Conservation (phyloP, 2,113 vertebrate species). For the Rhinopomastus cyanomelas region DNA sequence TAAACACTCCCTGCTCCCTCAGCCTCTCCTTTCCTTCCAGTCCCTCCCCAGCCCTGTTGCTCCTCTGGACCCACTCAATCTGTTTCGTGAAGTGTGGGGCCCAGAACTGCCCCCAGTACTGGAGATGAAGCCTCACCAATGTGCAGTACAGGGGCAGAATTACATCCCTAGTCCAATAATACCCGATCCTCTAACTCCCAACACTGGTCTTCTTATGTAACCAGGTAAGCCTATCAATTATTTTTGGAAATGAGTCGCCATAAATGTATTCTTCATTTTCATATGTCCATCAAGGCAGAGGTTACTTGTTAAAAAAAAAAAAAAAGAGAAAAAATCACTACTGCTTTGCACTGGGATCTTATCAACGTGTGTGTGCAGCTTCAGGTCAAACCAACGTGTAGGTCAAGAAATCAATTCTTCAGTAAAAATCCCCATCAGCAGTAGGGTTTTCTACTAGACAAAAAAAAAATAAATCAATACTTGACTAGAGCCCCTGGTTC, state of each 20-base stretch:
- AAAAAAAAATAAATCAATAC: neutral
- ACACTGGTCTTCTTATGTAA: neutral
- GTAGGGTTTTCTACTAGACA: neutral
- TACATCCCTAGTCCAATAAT: too few species aligned
- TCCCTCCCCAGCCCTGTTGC: too few species aligned
- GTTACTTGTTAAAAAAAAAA: neutral
- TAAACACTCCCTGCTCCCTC: too few species aligned
- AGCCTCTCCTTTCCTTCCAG: too few species aligned
- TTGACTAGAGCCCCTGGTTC: neutral
- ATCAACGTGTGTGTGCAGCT: neutral
- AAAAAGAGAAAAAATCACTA: fast-evolving
- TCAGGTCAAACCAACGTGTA: neutral
- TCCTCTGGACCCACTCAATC: too few species aligned
- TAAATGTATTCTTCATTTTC: neutral
- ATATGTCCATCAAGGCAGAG: neutral
- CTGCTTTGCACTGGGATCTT: neutral
- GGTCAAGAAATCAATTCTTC: neutral
- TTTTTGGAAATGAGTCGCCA: neutral
- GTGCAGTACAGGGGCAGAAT: too few species aligned
- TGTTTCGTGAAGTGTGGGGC: too few species aligned
- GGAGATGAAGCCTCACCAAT: too few species aligned
- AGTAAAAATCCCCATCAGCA: neutral
- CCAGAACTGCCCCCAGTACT: too few species aligned
- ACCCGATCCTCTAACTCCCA: neutral
- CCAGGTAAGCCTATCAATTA: neutral